These are phyloP conservation scores for Chrysodeixis includens DNA, from an alignment of 2,888 invertebrate genomes.

Conservation along the genomic window DNA sequence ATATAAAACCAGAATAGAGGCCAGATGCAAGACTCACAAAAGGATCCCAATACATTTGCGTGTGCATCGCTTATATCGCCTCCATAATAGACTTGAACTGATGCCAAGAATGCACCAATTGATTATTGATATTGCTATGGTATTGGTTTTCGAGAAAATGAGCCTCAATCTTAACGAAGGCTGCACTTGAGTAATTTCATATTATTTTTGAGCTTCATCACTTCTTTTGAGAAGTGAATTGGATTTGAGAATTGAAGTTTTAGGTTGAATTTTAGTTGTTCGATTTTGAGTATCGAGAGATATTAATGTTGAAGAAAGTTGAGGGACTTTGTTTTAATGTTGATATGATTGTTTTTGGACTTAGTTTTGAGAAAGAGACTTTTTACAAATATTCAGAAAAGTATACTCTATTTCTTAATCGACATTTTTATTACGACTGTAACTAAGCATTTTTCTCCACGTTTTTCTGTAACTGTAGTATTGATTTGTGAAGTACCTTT, in stretches of 20 bases:
- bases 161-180: constrained; percentile 69
- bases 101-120: constrained; percentile 88
- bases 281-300: background rate
- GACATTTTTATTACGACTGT: too few species aligned
- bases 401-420: too few species aligned
- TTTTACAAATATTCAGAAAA: too few species aligned
- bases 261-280: constrained; percentile 11
- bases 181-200: constrained; percentile 59
- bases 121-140: constrained; percentile 88
- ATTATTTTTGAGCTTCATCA: constrained; percentile 50
- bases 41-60: constrained; percentile 80
- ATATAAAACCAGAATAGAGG: constrained; percentile 57
- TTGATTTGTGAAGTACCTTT: background rate
- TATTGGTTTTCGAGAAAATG: constrained; percentile 82
- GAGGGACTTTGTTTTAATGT: background rate
- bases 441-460: too few species aligned
- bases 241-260: constrained; percentile 29
- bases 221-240: constrained; percentile 37
- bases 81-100: constrained; percentile 86
- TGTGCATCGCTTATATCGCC: constrained; percentile 74
- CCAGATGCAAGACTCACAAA: constrained; percentile 78
- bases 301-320: background rate
- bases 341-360: too few species aligned
- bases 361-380: too few species aligned
- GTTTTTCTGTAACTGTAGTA: too few species aligned